Base-by-base conservation (phyloP, 2,888 invertebrate genomes). In the Hyposoter didymator region DNA sequence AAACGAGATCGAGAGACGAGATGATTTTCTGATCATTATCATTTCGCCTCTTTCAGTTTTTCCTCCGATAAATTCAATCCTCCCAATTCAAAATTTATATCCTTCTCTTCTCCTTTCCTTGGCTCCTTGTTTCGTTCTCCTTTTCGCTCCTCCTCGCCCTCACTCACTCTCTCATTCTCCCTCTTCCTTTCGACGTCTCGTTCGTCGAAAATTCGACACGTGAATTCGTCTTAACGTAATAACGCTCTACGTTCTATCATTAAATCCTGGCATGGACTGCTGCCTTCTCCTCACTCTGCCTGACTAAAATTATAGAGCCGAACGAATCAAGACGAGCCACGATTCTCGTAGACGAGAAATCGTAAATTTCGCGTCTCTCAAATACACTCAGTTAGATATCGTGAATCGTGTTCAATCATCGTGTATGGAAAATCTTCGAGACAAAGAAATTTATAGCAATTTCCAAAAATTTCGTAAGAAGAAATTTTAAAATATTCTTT, bases 381-480 rank as follows among this genome's bases (percentile, higher is more conserved):
- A 55, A 78, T 80, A 81, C 74, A 78, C 81, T 78, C 81, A 73
- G 78, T 70, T 72, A 81, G 74, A 82, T 81, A 76, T 84, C 84
- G 84, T 79, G 84, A 62, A 49, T 22, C 49, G 43, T 55, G 19
- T 72, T 35, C 47, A 43, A 17, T 17, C 43, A 74, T 2, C 32
- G 45, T 45, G 47, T 32, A 22, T 14, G 17, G 22, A 28, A 35
- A 64, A 19, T 35, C 17, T n/a, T 12, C 17, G 17, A 64, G 32
- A 55, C 22, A 22, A 22, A 55, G 19, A 22, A 2, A 19, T 22
- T 12, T 22, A 12, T 22, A 39, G 12, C 22, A 12, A 22, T 12
- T 22, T 22, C 39, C 39, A 55, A 12, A 12, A 2, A 55, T 55
- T 22, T 55, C 22, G 4, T 12, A 4, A 2, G 7, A 10, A 49